These are phyloP conservation scores for Dendrophyllia cribrosa DNA, from an alignment of 64 coral and sea anemone species.

Conservation along the genomic window DNA sequence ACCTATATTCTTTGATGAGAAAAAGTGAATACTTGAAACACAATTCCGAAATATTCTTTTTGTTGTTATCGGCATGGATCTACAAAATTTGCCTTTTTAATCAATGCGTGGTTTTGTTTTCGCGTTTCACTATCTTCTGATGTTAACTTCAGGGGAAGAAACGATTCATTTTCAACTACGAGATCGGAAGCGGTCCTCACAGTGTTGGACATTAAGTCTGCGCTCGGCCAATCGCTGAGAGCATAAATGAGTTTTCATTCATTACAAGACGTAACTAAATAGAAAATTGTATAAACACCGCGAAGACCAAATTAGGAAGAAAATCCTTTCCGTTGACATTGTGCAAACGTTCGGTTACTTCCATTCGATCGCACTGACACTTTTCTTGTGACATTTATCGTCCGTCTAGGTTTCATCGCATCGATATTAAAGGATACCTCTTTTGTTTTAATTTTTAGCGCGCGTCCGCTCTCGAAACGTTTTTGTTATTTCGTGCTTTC, in stretches of 20 bases:
- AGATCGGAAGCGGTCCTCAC: slow-evolving; percentile 9
- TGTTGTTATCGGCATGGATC: slow-evolving; percentile 1
- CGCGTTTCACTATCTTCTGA: background rate
- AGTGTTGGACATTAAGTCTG: background rate
- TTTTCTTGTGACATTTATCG: background rate
- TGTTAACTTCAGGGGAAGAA: background rate
- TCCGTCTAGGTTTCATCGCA: background rate
- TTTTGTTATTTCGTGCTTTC: background rate
- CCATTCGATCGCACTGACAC: background rate
- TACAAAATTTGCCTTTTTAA: slow-evolving; percentile 14
- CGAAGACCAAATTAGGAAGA: slow-evolving; percentile 13
- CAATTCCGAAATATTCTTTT: background rate
- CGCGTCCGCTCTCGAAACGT: background rate
- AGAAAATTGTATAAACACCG: slow-evolving; percentile 28
- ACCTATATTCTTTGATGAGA: background rate
- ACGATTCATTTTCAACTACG: background rate
- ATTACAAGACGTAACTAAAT: slow-evolving; percentile 3
- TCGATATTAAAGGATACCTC: slow-evolving; percentile 3
- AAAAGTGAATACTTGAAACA: background rate
- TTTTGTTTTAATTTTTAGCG: background rate
- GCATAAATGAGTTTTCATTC: background rate
- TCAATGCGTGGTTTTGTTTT: background rate
- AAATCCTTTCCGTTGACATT: slow-evolving; percentile 11
- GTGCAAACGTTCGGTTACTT: background rate
- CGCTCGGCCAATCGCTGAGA: background rate